phyloP scores from a whole-genome alignment of 2,113 vertebrate genomes.

The Jacana jacana region DNA sequence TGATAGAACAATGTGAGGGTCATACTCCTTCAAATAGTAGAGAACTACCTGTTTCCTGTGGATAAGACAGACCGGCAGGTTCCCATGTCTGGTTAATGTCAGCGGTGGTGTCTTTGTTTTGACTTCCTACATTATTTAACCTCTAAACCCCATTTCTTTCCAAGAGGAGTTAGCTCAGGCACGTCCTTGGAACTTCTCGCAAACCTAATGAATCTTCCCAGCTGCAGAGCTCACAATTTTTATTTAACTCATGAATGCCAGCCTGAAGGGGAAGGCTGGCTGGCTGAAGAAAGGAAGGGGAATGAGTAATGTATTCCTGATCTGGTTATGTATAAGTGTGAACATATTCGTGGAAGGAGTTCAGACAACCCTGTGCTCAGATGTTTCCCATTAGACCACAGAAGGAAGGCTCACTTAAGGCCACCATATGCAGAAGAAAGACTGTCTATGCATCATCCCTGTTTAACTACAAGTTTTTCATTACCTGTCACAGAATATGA shows the following conservation, averaged over 20 bases:
- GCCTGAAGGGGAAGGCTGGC: neutral
- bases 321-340: neutral
- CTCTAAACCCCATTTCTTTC: slow-evolving; percentile 9
- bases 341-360: neutral
- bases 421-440: neutral
- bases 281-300: neutral
- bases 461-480: neutral
- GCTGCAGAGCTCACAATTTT: neutral
- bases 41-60: slow-evolving; percentile 62
- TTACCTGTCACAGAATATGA: neutral
- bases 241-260: neutral
- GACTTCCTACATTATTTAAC: slow-evolving; percentile 54
- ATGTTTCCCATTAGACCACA: neutral
- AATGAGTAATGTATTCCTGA: neutral
- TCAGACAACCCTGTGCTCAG: neutral
- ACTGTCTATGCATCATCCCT: neutral
- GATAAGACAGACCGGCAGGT: slow-evolving; percentile 38
- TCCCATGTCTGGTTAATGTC: slow-evolving; percentile 34
- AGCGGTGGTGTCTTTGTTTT: slow-evolving; percentile 29
- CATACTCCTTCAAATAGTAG: slow-evolving; percentile 19
- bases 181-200: neutral
- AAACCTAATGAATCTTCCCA: neutral
- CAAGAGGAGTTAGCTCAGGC: neutral
- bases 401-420: neutral
- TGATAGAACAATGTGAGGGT: slow-evolving; percentile 31